A percentile compares a stretch with the other conserved stretches of the same genome.
These are phyloP conservation scores for Cottoperca gobio DNA, from an alignment of 2,797 vertebrate species.

Conservation along the genomic window DNA sequence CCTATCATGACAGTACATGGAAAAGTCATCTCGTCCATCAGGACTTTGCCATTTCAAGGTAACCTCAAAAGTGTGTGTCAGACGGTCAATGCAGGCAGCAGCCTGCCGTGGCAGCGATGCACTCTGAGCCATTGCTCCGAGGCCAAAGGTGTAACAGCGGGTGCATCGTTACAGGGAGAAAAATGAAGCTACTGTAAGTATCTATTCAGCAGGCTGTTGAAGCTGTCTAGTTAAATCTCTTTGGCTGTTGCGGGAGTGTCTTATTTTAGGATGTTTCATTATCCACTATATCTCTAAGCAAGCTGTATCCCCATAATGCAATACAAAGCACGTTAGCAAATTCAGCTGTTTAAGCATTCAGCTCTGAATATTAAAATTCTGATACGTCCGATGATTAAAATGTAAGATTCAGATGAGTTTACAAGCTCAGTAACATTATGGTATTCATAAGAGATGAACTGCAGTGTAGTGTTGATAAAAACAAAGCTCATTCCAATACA, in stretches of 20 bases:
- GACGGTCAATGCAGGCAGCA: conserved; percentile 38
- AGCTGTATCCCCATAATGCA: not conserved
- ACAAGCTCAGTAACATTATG: conserved; percentile 18
- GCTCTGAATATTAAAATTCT: conserved; percentile 8
- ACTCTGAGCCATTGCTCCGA: conserved; percentile 60
- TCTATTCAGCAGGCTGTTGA: conserved; percentile 39
- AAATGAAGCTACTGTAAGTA: conserved; percentile 51
- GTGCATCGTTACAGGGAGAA: conserved; percentile 61
- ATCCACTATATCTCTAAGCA: not conserved
- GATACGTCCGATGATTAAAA: conserved; percentile 21
- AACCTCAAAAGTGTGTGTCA: conserved; percentile 67
- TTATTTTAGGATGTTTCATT: conserved; percentile 18
- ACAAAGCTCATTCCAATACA: not conserved
- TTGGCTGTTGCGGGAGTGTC: conserved; percentile 1
- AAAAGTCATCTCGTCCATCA: conserved; percentile 73
- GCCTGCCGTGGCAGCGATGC: conserved; percentile 38
- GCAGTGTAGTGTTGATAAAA: not conserved
- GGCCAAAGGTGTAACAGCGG: conserved; percentile 71
- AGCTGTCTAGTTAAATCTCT: conserved; percentile 20
- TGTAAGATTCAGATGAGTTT: not conserved
- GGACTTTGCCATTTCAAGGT: conserved; percentile 70
- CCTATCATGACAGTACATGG: conserved; percentile 49
- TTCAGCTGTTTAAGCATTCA: conserved; percentile 16
- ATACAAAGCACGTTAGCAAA: not conserved
- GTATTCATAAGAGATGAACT: conserved; percentile 8